Evolutionary conservation across 1,140 invertebrate genomes (phyloP), one percentile per base, ranked within the genome.

Genomic region (Drosophila nigromelanica): DNA sequence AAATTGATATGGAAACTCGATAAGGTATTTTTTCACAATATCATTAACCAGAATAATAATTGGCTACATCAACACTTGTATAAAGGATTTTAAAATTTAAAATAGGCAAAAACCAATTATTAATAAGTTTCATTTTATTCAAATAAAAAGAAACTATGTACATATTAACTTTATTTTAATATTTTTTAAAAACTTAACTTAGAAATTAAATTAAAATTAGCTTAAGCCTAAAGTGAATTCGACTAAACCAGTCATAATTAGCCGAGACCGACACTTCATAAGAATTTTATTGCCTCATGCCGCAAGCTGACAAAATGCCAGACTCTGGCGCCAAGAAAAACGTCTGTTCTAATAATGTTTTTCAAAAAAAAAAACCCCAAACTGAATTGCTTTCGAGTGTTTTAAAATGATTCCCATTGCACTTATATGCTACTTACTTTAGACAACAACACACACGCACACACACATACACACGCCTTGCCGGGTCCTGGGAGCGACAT

Each of bases 351-450:
- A 78, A 86, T 78, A 85, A 86, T 81, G 67, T 60, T 59, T 33
- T 30, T 4, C 35, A 10, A 58, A 5, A 62, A 30, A 60, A 62
- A 40, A 58, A 69, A 48, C 1, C 15, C 11, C 52, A 48, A 70
- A 18, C 48, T 58, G 67, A 78, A 59, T 74, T 45, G 82, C 68
- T 73, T 76, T 86, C 35, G 68, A 86, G 78, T 87, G 83, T 87
- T 89, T 86, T 87, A 78, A 87, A 87, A 85, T 78, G 82, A 86
- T 81, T 86, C 70, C 82, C 66, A 85, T 75, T 81, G 78, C 80
- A 83, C 80, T 83, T 76, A 79, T 73, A 78, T 73, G 76, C 66
- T 78, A 56, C 67, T 78, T 63, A 56, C 67, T 78, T 63, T 54
- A 64, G 60, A 73, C 62, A 61, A 73, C 12, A 21, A 27, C 55